Evolutionary conservation across 2,888 invertebrate species (phyloP), one percentile per base, ranked within the genome.

Genomic region (Scaeva pyrastri): DNA sequence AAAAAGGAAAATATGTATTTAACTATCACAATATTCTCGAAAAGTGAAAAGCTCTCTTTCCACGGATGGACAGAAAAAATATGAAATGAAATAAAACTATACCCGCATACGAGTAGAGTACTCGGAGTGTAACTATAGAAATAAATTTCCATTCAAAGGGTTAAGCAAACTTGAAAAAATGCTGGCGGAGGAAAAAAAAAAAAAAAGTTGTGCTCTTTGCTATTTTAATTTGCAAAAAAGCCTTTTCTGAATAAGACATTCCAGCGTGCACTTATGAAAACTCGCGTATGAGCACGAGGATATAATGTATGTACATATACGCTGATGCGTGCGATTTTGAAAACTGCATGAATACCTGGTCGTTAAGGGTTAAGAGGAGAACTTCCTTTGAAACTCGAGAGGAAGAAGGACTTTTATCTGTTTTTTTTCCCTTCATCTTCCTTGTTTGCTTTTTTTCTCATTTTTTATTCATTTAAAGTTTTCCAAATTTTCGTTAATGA

Each of bases 401-500:
- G 50, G 31, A 50, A 52, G 11, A 48, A 45, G 71, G 16, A 70
- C 52, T 48, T 45, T 71, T 36, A 43, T 50, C 48, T 1, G 16
- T 31, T 16, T 48, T 52, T 43, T 55, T 43, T 36, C 45, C 2
- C 45, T 31, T 39, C 43, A 56, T 8, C 14, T 48, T n/a, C n/a
- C n/a, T 2, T 23, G 21, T 41, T 41, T 43, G n/a, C 19, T 43
- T 36, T 60, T 1, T 23, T 31, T 19, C 19, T 39, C n/a, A n/a
- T 39, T 16, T 39, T 6, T 58, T 58, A 21, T 39, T 19, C 12
- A 23, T 52, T 58, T 12, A 26, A 43, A 0, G 23, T 48, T 4
- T 66, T 41, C 21, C 8, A 21, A 41, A 60, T 48, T 36, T 31
- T 36, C 48, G 62, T 70, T 84, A 75, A 79, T 75, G 75, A 66